Base-by-base conservation (phyloP, 2,113 vertebrate genomes). In the Acanthochromis polyacanthus region DNA sequence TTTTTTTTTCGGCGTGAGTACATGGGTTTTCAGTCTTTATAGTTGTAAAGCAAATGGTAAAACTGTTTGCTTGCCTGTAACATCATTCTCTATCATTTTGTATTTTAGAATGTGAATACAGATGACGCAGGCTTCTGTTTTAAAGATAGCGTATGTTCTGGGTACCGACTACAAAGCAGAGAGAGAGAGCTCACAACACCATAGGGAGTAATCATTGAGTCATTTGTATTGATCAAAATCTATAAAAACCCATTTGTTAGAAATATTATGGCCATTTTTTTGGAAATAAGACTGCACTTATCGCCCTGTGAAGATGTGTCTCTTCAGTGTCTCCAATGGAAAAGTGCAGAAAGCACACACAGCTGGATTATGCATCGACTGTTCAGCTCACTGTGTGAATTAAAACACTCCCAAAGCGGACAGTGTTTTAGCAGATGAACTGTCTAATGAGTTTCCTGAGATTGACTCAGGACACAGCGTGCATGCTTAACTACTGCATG, bases 1-100 rank as follows among this genome's bases (percentile, higher is more conserved):
- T 83, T 80, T 84, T 80, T 72, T 84, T 15, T 15, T 15, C 2
- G 72, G 72, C 72, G 65, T 43, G n/a, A 20, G 57, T 61, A 66
- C 2, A 11, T 63, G 22, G 45, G 48, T 80, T 78, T 73, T 62
- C 23, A 68, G 72, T 16, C 28, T 66, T 57, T 83, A 65, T 56
- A 38, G 60, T 20, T 69, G 19, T 62, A 69, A 75, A 75, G 23
- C 17, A 77, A 32, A 79, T 62, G 58, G 46, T 58, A 25, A 75
- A 46, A 19, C 4, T n/a, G 19, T 53, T 43, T 1, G 2, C 25
- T 43, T 43, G 22, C 64, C 64, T 68, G 28, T 20, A 30, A 28
- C 61, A 19, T 50, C 40, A 45, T 71, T 78, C 48, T 65, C 28
- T 70, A 52, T 75, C 48, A 68, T 83, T 66, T 71, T 78, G 23